Evolutionary conservation across 2,888 invertebrate genomes (phyloP).

Genomic region (Masnerella sp.): DNA sequence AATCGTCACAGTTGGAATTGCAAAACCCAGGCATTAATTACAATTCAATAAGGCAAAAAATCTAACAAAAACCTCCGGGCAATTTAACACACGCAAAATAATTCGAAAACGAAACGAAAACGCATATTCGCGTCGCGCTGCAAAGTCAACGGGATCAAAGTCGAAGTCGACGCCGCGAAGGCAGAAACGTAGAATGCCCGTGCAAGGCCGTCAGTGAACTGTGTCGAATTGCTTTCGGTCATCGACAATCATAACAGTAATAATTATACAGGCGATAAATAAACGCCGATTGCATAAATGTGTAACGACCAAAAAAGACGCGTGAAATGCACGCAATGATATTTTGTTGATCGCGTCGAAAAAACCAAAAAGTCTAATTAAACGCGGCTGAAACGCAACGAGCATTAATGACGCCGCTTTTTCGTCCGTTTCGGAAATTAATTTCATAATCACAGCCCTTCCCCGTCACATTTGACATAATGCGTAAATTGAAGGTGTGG

Average conservation of each 20-base stretch:
- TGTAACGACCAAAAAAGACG: constrained; percentile 30
- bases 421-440: constrained; percentile 18
- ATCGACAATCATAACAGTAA: constrained; percentile 47
- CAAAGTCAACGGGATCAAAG: constrained; percentile 37
- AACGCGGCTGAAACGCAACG: no score
- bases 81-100: constrained; percentile 7
- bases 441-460: constrained; percentile 5
- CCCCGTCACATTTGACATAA: constrained; percentile 22
- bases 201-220: constrained; percentile 47
- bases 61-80: not conserved
- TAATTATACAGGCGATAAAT: constrained; percentile 46
- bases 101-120: not conserved
- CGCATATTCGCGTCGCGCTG: no score
- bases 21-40: no score
- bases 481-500: constrained; percentile 14
- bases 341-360: constrained; percentile 15
- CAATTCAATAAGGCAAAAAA: not conserved
- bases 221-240: constrained; percentile 55
- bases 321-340: constrained; percentile 36
- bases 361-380: constrained; percentile 19
- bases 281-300: constrained; percentile 39
- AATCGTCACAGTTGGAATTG: no score
- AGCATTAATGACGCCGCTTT: no score
- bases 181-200: constrained; percentile 40
- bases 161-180: constrained; percentile 25